phyloP scores from a whole-genome alignment of 2,797 vertebrate genomes.

The Alectoris magna region DNA sequence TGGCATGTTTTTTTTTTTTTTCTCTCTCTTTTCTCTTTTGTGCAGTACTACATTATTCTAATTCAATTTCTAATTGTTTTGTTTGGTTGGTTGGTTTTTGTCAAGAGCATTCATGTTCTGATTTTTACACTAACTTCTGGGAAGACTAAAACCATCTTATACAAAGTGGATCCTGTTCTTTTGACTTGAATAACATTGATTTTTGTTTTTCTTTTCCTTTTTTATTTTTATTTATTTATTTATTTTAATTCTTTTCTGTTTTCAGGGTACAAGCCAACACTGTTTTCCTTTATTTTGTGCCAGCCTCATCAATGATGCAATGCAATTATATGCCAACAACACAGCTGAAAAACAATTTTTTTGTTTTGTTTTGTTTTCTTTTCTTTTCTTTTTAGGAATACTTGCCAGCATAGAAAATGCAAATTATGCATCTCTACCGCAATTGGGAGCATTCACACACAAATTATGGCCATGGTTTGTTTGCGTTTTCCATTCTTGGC shows the following conservation, averaged over 20 bases:
- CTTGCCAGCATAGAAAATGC: conserved; percentile 6
- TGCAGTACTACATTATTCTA: neutral
- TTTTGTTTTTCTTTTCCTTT: neutral
- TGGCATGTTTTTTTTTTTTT: neutral
- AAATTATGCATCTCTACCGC: neutral
- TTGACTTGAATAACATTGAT: neutral
- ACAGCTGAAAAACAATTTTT: neutral
- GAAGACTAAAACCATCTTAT: neutral
- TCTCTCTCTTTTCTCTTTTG: neutral
- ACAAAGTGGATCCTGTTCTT: neutral
- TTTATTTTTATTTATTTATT: neutral
- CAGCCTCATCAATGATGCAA: conserved; percentile 54
- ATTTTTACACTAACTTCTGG: neutral
- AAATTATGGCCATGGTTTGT: conserved; percentile 46
- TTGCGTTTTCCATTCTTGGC: conserved; percentile 37
- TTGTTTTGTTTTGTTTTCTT: neutral
- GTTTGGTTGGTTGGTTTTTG: too few relatives aligned
- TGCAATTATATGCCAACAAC: conserved; percentile 25
- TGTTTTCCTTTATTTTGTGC: conserved; percentile 29
- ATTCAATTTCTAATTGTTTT: neutral
- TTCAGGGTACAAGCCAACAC: neutral
- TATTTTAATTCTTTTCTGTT: neutral
- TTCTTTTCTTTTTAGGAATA: neutral
- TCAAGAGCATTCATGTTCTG: neutral
- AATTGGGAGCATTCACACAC: conserved; percentile 17